phyloP scores from a whole-genome alignment of 1,140 invertebrate species.

The Sarcophaga bullata region DNA sequence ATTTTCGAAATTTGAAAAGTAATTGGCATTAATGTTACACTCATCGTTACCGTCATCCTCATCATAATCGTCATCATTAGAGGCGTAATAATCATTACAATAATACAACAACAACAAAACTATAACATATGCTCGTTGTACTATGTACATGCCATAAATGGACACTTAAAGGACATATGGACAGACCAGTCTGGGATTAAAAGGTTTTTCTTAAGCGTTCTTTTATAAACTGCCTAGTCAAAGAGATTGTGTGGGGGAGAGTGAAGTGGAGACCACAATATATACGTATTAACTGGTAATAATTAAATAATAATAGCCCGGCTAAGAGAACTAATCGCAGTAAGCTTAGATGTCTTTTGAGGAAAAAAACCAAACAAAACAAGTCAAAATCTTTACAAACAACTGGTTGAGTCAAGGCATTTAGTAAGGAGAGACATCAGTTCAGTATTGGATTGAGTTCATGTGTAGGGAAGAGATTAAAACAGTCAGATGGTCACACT shows the following conservation, averaged over 20 bases:
- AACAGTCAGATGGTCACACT: too few species aligned
- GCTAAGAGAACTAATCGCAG: too few species aligned
- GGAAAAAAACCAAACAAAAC: too few species aligned
- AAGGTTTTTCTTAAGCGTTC: not conserved
- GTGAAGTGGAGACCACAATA: not conserved
- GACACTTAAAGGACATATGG: not conserved
- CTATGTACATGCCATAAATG: not conserved
- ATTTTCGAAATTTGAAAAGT: not conserved
- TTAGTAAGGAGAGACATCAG: too few species aligned
- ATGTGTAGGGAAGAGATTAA: too few species aligned
- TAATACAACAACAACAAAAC: not conserved
- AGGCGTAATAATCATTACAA: conserved; percentile 25
- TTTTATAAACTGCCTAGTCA: not conserved
- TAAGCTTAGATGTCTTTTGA: too few species aligned
- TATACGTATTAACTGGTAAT: not conserved
- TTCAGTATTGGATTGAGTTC: too few species aligned
- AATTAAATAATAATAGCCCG: not conserved
- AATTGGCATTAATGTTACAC: conserved; percentile 32
- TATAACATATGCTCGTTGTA: not conserved
- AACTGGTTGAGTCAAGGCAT: too few species aligned
- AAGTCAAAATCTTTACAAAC: too few species aligned
- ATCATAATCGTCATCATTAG: not conserved
- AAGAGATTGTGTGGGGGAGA: not conserved
- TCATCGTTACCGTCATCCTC: too few species aligned
- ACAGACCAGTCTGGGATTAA: not conserved